Evolutionary conservation across 2,888 invertebrate genomes (phyloP), one percentile per base, ranked within the genome.

Genomic region (Andrena flavipes): DNA sequence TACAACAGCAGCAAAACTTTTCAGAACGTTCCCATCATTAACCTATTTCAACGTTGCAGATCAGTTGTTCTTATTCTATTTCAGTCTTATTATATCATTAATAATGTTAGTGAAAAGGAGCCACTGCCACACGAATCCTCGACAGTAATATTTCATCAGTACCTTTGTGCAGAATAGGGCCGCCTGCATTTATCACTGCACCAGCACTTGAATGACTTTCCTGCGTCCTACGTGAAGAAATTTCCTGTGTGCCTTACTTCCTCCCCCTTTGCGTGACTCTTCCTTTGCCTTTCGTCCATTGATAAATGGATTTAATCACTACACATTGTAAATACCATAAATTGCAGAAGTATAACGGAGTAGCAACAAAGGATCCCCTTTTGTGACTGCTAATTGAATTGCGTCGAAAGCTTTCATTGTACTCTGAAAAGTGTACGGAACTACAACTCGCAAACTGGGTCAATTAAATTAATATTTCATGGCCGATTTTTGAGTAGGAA

Each of bases 81-180:
- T 68, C 33, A 6, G 3, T 33, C 30, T 16, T 60, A 30, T 33
- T 20, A 33, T 49, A 68, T 68, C 51, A 68, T 68, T 68, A 68
- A 68, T 68, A 68, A 54, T 54, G 67, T 54, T 33, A 51, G 54
- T 68, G 67, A 49, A 68, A 68, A 54, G 67, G 33, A 68, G 51
- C 54, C 67, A 35, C 30, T 68, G 51, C 29, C 67, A 33, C 49
- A 54, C 20, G 54, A 54, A 54, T 33, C 54, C 67, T 35, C 54
- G 33, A 54, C 30, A 33, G 67, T 54, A 68, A 68, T 68, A 51
- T 68, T 68, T 68, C 67, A 68, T 68, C 49, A 29, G 54, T 68
- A 68, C 67, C 67, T 68, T 54, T 68, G 67, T 54, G 33, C 29
- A 54, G 51, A 54, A 54, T 68, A 68, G 33, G 30, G 29, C 23